Evolutionary conservation across 1,140 invertebrate species (phyloP).

Genomic region (Brachionus rotundiformis): DNA sequence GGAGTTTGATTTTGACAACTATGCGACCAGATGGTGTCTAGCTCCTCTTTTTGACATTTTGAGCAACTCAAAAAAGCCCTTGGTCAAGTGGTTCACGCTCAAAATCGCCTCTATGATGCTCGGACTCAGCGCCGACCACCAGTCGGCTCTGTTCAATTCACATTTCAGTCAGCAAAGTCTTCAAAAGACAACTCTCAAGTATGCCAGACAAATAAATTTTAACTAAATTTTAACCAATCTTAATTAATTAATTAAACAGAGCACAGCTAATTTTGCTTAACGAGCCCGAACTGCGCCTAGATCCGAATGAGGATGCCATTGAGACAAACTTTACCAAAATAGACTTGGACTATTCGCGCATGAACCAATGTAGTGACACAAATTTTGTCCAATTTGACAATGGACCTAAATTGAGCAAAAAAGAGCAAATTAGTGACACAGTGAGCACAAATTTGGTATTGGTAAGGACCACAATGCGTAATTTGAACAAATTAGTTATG

Average conservation of each 20-base stretch:
- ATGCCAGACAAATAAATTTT: not conserved
- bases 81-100: conserved; percentile 17
- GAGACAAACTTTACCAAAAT: not conserved
- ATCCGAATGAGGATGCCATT: conserved; percentile 14
- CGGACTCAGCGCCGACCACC: not conserved
- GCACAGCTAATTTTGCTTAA: not conserved
- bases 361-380: not conserved
- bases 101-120: conserved; percentile 15
- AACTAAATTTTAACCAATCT: too few relatives aligned
- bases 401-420: not conserved
- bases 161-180: not conserved
- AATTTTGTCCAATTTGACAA: conserved; percentile 14
- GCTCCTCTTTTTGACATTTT: not conserved
- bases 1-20: conserved; percentile 11
- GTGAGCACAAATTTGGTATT: not conserved
- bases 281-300: not conserved
- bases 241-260: too few relatives aligned
- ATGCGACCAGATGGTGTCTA: conserved; percentile 35
- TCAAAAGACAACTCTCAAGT: not conserved
- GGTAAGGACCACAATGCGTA: not conserved
- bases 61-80: not conserved
- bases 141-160: not conserved
- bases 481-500: conserved; percentile 44
- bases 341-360: not conserved
- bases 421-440: not conserved